These are phyloP conservation scores for Phthorimaea operculella DNA, from an alignment of 1,140 invertebrate genomes.

Conservation along the genomic window DNA sequence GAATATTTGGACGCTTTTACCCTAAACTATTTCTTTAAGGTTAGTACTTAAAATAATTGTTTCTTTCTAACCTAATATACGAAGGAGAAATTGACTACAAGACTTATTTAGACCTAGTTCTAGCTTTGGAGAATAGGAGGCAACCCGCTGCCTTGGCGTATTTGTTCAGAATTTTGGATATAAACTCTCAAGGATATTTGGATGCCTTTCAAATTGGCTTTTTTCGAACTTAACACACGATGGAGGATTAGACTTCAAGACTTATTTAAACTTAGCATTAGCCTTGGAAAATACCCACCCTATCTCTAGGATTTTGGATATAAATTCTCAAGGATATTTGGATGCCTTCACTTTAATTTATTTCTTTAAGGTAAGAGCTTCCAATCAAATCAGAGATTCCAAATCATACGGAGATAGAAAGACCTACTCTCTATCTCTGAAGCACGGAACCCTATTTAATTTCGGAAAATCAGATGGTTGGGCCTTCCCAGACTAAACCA, in stretches of 20 bases:
- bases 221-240: no score
- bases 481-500: no score
- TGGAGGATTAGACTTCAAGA: constrained; percentile 99
- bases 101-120: constrained; percentile 94
- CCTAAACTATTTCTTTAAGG: constrained; percentile 93
- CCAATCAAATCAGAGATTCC: no score
- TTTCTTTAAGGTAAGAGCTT: constrained; percentile 82
- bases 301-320: constrained; percentile 94
- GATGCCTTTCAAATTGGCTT: no score
- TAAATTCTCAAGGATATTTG: constrained; percentile 87
- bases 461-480: no score
- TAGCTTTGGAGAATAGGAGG: constrained; percentile 91
- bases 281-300: constrained; percentile 94
- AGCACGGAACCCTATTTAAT: no score
- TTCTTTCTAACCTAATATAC: no score
- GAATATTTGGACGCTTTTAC: constrained; percentile 92
- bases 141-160: constrained; percentile 92
- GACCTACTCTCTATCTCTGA: no score
- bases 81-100: constrained; percentile 99
- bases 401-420: no score
- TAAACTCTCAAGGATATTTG: constrained; percentile 87
- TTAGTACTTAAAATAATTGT: no score
- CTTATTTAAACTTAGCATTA: constrained; percentile 94
- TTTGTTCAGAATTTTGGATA: constrained; percentile 92
- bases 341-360: constrained; percentile 92